phyloP scores from a whole-genome alignment of 2,113 vertebrate genomes.

The Dromaius novaehollandiae region DNA sequence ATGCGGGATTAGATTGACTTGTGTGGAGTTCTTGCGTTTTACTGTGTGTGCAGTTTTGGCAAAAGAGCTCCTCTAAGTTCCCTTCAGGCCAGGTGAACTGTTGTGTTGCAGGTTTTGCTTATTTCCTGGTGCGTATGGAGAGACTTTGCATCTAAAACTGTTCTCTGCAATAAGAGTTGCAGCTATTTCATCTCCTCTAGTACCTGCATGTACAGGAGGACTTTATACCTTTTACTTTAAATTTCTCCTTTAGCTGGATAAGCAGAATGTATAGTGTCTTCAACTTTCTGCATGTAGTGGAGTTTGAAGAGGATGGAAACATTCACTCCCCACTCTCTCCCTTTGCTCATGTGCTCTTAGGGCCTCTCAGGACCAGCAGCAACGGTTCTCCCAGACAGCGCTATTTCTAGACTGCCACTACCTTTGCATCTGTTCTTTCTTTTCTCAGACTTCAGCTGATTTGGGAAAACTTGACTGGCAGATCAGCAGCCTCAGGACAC shows the following conservation, averaged over 20 bases:
- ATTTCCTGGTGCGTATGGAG: neutral
- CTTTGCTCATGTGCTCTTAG: neutral
- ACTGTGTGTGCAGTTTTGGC: neutral
- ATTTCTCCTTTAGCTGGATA: too few species aligned
- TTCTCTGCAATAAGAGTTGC: neutral
- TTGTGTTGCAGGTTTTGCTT: rapidly evolving
- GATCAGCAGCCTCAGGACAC: too few species aligned
- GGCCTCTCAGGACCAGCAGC: neutral
- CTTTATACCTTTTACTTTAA: neutral
- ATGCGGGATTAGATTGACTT: neutral
- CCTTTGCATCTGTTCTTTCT: neutral
- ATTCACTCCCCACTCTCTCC: neutral
- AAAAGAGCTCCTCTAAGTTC: neutral
- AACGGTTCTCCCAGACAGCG: neutral
- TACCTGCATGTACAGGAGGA: neutral
- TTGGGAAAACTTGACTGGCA: neutral
- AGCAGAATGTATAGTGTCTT: neutral
- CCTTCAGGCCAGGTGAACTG: neutral
- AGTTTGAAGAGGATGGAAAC: neutral
- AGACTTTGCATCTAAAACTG: neutral
- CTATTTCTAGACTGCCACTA: neutral
- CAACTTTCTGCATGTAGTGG: neutral
- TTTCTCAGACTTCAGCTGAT: neutral
- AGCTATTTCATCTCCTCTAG: neutral
- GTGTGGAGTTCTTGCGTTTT: neutral